phyloP scores from a whole-genome alignment of 2,113 vertebrate species.

The Litocranius walleri region DNA sequence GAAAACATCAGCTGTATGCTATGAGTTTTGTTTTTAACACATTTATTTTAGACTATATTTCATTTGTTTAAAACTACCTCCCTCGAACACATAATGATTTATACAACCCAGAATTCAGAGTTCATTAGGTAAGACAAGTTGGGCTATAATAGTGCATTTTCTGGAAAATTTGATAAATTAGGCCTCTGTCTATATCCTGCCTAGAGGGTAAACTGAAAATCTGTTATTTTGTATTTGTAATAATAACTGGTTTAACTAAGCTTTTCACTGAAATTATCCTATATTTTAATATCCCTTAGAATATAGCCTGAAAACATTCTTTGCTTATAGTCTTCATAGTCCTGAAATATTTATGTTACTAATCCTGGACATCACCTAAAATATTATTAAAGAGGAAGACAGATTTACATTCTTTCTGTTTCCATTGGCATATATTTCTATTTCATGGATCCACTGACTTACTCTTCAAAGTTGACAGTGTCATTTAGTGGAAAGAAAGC shows the following conservation, averaged over 20 bases:
- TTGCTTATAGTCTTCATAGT: slow-evolving; percentile 13
- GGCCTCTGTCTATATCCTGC: not conserved
- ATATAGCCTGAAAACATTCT: not conserved
- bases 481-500: not conserved
- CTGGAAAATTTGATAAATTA: not conserved
- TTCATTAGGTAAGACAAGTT: not conserved
- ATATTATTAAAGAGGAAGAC: not conserved
- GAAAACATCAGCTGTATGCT: not conserved
- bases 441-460: not conserved
- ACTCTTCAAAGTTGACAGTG: not conserved
- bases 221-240: not conserved
- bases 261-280: not conserved
- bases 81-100: not conserved
- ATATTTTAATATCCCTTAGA: not conserved
- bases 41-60: slow-evolving; percentile 22
- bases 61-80: not conserved
- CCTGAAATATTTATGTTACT: not conserved
- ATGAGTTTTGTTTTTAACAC: not conserved
- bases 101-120: not conserved
- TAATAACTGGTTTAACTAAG: not conserved
- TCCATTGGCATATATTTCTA: not conserved
- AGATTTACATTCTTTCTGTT: not conserved
- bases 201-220: not conserved
- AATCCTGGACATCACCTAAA: not conserved
- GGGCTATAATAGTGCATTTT: not conserved